Percentiles rank a stretch among this genome's conserved stretches.
phyloP scores from a whole-genome alignment of 2,113 vertebrate genomes.

The Varanus salvator region DNA sequence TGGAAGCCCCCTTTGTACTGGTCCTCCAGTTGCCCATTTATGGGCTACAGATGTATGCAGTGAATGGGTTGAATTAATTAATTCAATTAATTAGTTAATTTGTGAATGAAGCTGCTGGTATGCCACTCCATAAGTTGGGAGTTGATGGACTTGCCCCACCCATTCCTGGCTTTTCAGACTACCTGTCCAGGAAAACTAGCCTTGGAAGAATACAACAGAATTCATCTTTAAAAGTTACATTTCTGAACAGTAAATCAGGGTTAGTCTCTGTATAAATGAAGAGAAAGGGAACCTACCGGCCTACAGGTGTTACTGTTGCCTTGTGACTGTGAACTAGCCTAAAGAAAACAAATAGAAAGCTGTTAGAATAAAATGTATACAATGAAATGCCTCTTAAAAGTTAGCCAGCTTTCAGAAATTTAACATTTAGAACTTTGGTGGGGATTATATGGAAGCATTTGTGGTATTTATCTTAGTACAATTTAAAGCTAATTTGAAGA shows the following conservation, averaged over 20 bases:
- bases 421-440: neutral
- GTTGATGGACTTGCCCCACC: too few species aligned
- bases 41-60: neutral
- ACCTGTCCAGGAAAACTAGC: neutral
- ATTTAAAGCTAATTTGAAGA: neutral
- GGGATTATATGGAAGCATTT: neutral
- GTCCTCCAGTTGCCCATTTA: neutral
- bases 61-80: neutral
- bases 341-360: neutral
- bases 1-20: neutral
- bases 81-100: too few species aligned
- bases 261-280: neutral
- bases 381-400: neutral
- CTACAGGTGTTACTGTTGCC: slow-evolving; percentile 3
- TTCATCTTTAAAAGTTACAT: neutral
- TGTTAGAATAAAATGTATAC: too few species aligned
- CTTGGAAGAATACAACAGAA: neutral
- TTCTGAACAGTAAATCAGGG: neutral
- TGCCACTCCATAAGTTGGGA: neutral
- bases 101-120: neutral
- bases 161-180: neutral
- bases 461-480: neutral
- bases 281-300: neutral
- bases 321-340: slow-evolving; percentile 8
- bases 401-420: neutral